These are phyloP conservation scores for Apamea crenata DNA, from an alignment of 2,888 invertebrate genomes.

Conservation along the genomic window DNA sequence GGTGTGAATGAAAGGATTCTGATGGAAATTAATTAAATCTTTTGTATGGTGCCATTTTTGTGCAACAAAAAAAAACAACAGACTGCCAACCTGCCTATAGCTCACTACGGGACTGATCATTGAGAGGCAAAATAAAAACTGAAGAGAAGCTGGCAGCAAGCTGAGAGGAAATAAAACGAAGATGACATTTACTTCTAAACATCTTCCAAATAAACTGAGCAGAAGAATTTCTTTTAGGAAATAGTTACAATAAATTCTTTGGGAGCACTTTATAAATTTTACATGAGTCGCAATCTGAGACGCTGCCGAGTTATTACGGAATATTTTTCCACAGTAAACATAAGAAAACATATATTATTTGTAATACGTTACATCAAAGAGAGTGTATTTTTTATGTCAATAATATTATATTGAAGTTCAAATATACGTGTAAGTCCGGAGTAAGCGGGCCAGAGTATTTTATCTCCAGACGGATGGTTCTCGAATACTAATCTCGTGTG, in stretches of 20 bases:
- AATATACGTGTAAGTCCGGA: constrained; percentile 50
- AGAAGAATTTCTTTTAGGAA: constrained; percentile 37
- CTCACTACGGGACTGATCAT: background rate
- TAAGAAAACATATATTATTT: constrained; percentile 62
- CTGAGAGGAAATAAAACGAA: constrained; percentile 2
- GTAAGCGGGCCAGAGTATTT: constrained; percentile 35
- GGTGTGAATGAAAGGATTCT: constrained; percentile 41
- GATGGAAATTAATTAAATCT: constrained; percentile 58
- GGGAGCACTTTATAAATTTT: constrained; percentile 58
- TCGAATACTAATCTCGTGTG: constrained; percentile 50
- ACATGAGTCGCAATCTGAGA: constrained; percentile 57
- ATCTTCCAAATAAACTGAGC: constrained; percentile 20
- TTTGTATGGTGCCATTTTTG: constrained; percentile 3
- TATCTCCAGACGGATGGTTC: constrained; percentile 38
- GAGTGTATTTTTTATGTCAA: constrained; percentile 63
- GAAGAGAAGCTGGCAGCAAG: background rate
- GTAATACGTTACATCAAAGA: constrained; percentile 59
- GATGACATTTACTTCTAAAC: constrained; percentile 22
- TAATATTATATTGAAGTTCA: constrained; percentile 63
- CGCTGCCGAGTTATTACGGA: constrained; percentile 54
- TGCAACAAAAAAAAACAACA: background rate
- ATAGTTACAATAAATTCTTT: constrained; percentile 52
- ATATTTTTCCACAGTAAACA: constrained; percentile 60
- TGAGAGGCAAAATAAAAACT: constrained; percentile 9
- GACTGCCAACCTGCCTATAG: background rate